Conservation (phyloP, 2,113 vertebrate genomes). For the Corythoichthys haematopterus region DNA sequence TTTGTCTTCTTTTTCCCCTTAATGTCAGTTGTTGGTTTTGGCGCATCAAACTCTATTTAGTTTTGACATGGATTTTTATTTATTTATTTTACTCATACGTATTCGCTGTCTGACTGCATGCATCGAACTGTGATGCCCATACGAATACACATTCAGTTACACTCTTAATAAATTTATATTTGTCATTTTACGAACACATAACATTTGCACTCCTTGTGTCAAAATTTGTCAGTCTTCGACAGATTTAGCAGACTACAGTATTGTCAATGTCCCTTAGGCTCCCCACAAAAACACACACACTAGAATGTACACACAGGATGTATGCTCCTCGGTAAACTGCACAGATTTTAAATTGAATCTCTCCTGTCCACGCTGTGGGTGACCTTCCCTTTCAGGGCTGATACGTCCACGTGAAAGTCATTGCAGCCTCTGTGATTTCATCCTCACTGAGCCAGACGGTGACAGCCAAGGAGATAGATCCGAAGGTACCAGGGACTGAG, state of each 20-base stretch:
- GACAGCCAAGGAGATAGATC: slow-evolving; percentile 25
- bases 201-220: neutral
- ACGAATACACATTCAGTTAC: too few species aligned
- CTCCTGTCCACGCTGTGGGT: slow-evolving; percentile 43
- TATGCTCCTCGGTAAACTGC: slow-evolving; percentile 31
- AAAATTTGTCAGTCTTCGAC: neutral
- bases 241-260: slow-evolving; percentile 2
- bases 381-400: slow-evolving; percentile 56
- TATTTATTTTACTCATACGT: too few species aligned
- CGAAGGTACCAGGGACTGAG: slow-evolving; percentile 13
- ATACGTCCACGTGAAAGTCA: slow-evolving; percentile 47
- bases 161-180: neutral
- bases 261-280: slow-evolving; percentile 9
- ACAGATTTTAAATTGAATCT: slow-evolving; percentile 61
- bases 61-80: too few species aligned
- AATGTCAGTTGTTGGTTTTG: too few species aligned
- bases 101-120: too few species aligned
- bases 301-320: slow-evolving; percentile 13
- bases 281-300: slow-evolving; percentile 18
- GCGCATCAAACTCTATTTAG: too few species aligned
- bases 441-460: slow-evolving; percentile 32
- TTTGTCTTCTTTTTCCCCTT: too few species aligned
- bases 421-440: slow-evolving; percentile 50
- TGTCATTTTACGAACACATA: slow-evolving; percentile 1
- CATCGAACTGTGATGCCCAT: too few species aligned